phyloP scores from a whole-genome alignment of 2,797 vertebrate genomes.

The Enteromius trimaculatus region DNA sequence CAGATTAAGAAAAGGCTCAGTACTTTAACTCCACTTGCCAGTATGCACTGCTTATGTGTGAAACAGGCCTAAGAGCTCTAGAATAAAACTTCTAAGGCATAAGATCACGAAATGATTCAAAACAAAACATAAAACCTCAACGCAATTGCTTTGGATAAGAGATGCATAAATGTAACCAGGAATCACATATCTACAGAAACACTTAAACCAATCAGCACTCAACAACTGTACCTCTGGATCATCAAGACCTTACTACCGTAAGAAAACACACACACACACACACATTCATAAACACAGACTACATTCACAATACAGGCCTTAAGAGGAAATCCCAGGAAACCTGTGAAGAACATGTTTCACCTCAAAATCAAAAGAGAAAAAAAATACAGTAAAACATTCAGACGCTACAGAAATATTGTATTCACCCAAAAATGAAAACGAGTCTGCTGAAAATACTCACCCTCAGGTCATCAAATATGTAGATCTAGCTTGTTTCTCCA shows the following conservation, averaged over 20 bases:
- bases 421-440: neutral
- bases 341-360: neutral
- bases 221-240: neutral
- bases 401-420: neutral
- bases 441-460: neutral
- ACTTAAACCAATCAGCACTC: neutral
- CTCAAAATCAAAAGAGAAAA: neutral
- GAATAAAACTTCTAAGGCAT: neutral
- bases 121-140: neutral
- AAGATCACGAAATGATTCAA: neutral
- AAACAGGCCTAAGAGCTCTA: neutral
- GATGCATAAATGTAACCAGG: neutral
- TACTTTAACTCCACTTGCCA: neutral
- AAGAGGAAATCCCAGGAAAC: neutral
- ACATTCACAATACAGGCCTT: slow-evolving; percentile 27
- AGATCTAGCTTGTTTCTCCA: neutral
- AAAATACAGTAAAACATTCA: neutral
- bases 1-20: neutral
- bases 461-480: no score
- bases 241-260: neutral
- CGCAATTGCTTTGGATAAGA: neutral
- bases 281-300: slow-evolving; percentile 22
- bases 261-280: neutral
- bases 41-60: neutral
- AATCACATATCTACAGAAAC: neutral